Evolutionary conservation across 2,888 invertebrate species (phyloP).

Genomic region (Idaea biselata): DNA sequence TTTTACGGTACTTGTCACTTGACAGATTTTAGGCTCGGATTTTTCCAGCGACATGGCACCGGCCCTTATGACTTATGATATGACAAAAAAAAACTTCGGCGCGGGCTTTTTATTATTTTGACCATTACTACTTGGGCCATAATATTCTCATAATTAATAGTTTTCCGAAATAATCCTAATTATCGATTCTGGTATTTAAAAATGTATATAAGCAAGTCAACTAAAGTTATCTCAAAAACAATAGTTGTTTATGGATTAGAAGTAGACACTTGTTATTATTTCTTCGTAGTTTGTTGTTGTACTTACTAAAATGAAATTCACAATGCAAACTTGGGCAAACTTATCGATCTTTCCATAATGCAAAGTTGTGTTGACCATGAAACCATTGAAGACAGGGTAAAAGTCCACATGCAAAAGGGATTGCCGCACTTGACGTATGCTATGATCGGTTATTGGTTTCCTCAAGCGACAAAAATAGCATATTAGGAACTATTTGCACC

Average conservation of each 20-base stretch:
- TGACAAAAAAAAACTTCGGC: background rate
- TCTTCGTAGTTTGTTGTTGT: constrained; percentile 5
- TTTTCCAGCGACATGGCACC: background rate
- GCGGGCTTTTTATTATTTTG: background rate
- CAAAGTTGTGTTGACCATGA: constrained; percentile 20
- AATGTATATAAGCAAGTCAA: background rate
- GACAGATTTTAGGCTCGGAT: background rate
- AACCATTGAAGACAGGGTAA: constrained; percentile 19
- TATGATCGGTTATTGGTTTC: constrained; percentile 21
- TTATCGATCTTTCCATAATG: background rate
- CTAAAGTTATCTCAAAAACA: background rate
- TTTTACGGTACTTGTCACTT: background rate
- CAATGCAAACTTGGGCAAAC: background rate
- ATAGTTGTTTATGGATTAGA: background rate
- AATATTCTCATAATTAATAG: background rate
- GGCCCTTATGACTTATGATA: no score
- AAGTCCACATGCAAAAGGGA: constrained; percentile 21
- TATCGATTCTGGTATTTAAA: background rate
- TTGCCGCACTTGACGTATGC: constrained; percentile 20
- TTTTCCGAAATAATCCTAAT: background rate
- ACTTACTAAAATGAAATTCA: background rate
- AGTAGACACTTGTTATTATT: background rate
- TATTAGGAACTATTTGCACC: no score
- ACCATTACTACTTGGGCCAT: no score
- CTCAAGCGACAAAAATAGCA: constrained; percentile 3